Evolutionary conservation across 2,888 invertebrate species (phyloP).

Genomic region (Drosophila seclusa): DNA sequence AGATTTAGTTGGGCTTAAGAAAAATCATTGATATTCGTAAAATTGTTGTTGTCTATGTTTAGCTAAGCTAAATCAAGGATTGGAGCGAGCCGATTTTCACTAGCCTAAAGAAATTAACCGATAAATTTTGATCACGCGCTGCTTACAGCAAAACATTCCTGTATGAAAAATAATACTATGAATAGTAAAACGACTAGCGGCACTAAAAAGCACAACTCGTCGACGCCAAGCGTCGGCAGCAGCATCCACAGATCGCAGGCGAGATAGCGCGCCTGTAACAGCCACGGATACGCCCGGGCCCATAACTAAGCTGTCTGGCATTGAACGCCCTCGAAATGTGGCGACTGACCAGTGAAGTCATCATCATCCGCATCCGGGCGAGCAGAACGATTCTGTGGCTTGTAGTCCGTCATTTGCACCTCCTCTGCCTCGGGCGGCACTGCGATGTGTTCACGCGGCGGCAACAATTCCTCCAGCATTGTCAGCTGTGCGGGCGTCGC

Average conservation of each 20-base stretch:
- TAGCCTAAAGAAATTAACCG: conserved; percentile 17
- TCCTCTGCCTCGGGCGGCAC: conserved; percentile 94
- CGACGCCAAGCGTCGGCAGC: conserved; percentile 59
- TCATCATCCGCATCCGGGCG: conserved; percentile 68
- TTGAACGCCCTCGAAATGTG: conserved; percentile 78
- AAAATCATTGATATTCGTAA: conserved; percentile 14
- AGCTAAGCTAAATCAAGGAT: conserved; percentile 49
- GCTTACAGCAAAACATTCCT: conserved; percentile 72
- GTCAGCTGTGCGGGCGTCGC: conserved; percentile 88
- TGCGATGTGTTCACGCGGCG: conserved; percentile 89
- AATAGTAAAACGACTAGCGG: conserved; percentile 71
- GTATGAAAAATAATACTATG: conserved; percentile 76
- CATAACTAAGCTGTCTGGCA: conserved; percentile 81
- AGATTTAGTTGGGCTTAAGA: conserved; percentile 15
- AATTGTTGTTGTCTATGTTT: conserved; percentile 14
- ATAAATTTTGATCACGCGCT: conserved; percentile 53
- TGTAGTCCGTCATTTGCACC: conserved; percentile 92
- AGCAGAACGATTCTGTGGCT: conserved; percentile 85
- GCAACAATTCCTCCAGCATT: conserved; percentile 90
- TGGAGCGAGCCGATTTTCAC: conserved; percentile 7
- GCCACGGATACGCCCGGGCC: conserved; percentile 58
- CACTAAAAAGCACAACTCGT: conserved; percentile 69
- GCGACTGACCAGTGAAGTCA: conserved; percentile 63
- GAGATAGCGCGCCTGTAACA: conserved; percentile 59
- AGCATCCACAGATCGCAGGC: conserved; percentile 58